Conservation (phyloP, 1,140 invertebrate genomes). For the Pseudomyrmex flavicornis region DNA sequence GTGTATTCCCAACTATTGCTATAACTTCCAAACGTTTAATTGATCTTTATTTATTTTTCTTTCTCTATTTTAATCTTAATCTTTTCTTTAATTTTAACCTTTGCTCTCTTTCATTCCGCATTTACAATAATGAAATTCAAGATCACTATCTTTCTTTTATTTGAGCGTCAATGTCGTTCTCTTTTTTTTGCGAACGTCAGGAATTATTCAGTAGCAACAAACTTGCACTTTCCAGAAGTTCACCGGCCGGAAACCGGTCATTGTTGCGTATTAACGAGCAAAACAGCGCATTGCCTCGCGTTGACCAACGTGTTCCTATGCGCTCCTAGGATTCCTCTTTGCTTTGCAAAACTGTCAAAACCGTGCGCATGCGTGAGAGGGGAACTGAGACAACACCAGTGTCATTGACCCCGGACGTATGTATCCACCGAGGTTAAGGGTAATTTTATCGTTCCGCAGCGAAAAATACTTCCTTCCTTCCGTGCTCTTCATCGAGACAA, state of each 20-base stretch:
- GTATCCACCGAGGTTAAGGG: conserved; percentile 73
- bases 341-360: conserved; percentile 68
- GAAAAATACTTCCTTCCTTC: conserved; percentile 69
- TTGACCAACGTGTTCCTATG: conserved; percentile 37
- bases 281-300: conserved; percentile 46
- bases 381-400: conserved; percentile 71
- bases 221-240: conserved; percentile 14
- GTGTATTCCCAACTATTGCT: no score
- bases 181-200: neutral
- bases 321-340: conserved; percentile 62
- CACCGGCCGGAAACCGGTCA: conserved; percentile 41
- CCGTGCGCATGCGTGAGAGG: conserved; percentile 66
- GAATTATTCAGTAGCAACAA: conserved; percentile 3
- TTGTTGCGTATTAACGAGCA: conserved; percentile 28
- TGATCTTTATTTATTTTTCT: neutral
- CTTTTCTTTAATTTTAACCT: neutral
- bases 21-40: no score
- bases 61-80: neutral
- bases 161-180: neutral
- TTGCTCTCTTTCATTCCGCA: neutral
- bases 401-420: conserved; percentile 72
- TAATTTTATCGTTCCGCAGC: conserved; percentile 69
- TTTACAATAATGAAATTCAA: neutral
- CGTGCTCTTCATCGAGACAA: conserved; percentile 25
- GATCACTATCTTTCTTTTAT: no score